A percentile compares a stretch with the other conserved stretches of the same genome.
Evolutionary conservation across 30 jellyfish, hydroid and myxozoan species (phyloP).

Genomic region (Haliclystus octoradiatus): DNA sequence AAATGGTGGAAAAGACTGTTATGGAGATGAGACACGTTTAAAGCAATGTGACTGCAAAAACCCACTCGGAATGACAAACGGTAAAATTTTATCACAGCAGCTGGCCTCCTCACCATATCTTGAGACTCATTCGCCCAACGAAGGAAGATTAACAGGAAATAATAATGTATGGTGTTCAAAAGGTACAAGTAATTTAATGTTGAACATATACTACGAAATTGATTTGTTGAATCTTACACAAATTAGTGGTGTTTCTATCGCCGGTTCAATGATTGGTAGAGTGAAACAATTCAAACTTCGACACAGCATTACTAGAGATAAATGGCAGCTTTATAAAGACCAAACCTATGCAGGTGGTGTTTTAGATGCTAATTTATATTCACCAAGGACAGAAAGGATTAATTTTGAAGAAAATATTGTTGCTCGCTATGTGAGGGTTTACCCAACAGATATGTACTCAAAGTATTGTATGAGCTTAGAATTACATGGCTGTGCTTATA

Average conservation of each 20-base stretch:
- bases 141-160: constrained; percentile 23
- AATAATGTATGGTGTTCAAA: constrained; percentile 48
- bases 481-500: constrained; percentile 37
- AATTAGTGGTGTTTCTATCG: constrained; percentile 39
- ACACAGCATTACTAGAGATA: constrained; percentile 26
- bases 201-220: constrained; percentile 20
- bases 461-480: constrained; percentile 33
- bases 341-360: constrained; percentile 1
- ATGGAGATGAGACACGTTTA: constrained; percentile 23
- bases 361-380: constrained; percentile 23
- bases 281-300: constrained; percentile 20
- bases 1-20: constrained; percentile 45
- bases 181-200: constrained; percentile 13
- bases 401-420: constrained; percentile 18
- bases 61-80: constrained; percentile 53
- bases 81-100: constrained; percentile 24
- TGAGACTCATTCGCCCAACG: constrained; percentile 6
- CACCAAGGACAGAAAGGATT: constrained; percentile 6
- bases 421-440: constrained; percentile 19
- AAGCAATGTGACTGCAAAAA: constrained; percentile 52
- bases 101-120: constrained; percentile 25
- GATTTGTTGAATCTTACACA: constrained; percentile 22
- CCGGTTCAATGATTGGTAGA: constrained; percentile 34
- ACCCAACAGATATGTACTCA: constrained; percentile 33
- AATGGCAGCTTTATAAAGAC: constrained; percentile 25